A percentile compares a stretch with the other conserved stretches of the same genome.
Conservation (phyloP, 2,113 vertebrate genomes). For the Struthio camelus region DNA sequence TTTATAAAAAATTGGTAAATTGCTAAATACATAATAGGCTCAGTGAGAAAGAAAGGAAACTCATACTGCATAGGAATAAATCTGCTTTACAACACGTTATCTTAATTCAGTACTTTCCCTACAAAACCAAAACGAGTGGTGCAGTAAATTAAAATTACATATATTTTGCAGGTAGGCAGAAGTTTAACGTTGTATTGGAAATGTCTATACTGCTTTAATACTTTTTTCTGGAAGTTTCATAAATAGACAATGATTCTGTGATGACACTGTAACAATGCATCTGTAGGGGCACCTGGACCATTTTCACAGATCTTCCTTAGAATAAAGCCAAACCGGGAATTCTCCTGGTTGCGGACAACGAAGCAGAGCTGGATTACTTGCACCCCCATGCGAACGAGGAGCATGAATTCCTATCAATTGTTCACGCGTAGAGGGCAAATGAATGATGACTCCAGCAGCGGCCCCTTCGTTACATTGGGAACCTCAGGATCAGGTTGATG, state of each 20-base stretch:
- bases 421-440: neutral
- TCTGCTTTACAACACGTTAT: neutral
- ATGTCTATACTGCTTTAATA: neutral
- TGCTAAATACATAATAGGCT: conserved; percentile 22
- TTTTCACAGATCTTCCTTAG: neutral
- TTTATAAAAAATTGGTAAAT: conserved; percentile 26
- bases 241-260: neutral
- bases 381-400: neutral
- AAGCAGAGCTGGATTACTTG: neutral
- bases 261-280: neutral
- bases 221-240: neutral
- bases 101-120: neutral
- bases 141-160: neutral
- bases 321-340: neutral
- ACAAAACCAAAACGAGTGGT: neutral
- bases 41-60: neutral
- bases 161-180: neutral
- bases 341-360: neutral
- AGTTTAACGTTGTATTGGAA: neutral
- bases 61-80: neutral
- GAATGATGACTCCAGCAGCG: neutral
- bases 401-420: neutral
- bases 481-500: neutral
- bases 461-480: neutral
- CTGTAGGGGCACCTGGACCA: neutral